Percentiles rank a stretch among this genome's conserved stretches.
Conservation (phyloP, 2,888 invertebrate species). For the Alcis repandata region DNA sequence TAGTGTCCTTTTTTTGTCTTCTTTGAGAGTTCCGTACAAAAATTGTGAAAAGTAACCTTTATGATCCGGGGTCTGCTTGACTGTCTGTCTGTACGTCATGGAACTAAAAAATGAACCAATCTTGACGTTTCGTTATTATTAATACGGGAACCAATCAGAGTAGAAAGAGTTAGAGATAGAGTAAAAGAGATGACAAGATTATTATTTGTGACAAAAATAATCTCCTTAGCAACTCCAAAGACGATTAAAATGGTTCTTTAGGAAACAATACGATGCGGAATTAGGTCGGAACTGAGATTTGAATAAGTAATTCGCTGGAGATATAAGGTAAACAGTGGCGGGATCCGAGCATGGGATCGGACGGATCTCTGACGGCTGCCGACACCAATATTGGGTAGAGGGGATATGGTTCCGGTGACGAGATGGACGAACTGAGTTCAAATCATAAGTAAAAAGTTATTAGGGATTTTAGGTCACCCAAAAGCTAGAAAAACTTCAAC, state of each 20-base stretch:
- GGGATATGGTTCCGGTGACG: conserved; percentile 38
- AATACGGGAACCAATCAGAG: no score
- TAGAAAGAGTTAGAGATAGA: no score
- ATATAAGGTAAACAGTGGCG: conserved; percentile 66
- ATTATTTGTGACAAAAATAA: conserved; percentile 7
- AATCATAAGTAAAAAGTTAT: no score
- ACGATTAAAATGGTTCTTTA: conserved; percentile 28
- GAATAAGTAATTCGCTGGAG: conserved; percentile 67
- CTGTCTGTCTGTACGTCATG: no score
- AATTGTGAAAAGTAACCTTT: no score
- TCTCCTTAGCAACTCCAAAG: conserved; percentile 27
- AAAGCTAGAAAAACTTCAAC: no score
- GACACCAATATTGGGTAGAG: conserved; percentile 56
- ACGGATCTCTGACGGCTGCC: conserved; percentile 56
- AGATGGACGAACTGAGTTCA: background rate
- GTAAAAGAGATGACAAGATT: background rate
- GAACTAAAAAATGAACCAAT: no score
- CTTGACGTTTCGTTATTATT: no score
- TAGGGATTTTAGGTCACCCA: no score
- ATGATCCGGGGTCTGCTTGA: no score
- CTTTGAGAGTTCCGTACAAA: no score
- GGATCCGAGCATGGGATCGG: conserved; percentile 58
- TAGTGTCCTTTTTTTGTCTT: no score
- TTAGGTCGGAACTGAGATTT: conserved; percentile 62
- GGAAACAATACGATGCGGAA: conserved; percentile 49